A percentile compares a stretch with the other conserved stretches of the same genome.
phyloP scores from a whole-genome alignment of 2,888 invertebrate species.

The Lasioglossum vierecki region DNA sequence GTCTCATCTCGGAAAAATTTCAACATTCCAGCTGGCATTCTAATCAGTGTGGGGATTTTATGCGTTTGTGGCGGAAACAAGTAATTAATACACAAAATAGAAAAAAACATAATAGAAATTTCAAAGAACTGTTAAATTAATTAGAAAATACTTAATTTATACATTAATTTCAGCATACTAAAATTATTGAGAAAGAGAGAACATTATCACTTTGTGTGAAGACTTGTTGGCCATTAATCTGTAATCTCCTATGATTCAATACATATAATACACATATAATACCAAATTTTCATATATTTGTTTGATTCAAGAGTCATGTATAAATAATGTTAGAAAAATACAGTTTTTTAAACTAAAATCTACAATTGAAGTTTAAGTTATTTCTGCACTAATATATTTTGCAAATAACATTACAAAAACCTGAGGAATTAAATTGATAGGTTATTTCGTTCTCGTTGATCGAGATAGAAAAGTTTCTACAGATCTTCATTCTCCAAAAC shows the following conservation, averaged over 20 bases:
- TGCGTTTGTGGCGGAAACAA: not conserved
- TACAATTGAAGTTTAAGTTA: not conserved
- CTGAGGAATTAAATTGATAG: not conserved
- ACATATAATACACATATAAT: too few species aligned
- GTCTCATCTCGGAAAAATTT: not conserved
- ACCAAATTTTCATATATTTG: too few species aligned
- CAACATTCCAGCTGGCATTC: not conserved
- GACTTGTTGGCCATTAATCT: too few species aligned
- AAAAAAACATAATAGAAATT: not conserved
- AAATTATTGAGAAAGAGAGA: too few species aligned
- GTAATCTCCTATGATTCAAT: too few species aligned
- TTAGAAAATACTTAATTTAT: not conserved
- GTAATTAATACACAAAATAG: not conserved
- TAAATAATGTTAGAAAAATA: not conserved
- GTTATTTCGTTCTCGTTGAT: not conserved
- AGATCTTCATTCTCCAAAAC: not conserved
- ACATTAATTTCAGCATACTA: too few species aligned
- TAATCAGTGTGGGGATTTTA: not conserved
- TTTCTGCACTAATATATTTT: not conserved
- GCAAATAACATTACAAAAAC: not conserved
- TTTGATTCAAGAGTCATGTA: not conserved
- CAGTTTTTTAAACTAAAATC: not conserved
- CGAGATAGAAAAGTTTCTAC: not conserved
- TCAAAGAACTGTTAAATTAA: not conserved
- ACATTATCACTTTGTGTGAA: too few species aligned